Percentiles rank a stretch among this genome's conserved stretches.
These are phyloP conservation scores for Centropus bengalensis DNA, from an alignment of 2,113 vertebrate genomes.

Conservation along the genomic window DNA sequence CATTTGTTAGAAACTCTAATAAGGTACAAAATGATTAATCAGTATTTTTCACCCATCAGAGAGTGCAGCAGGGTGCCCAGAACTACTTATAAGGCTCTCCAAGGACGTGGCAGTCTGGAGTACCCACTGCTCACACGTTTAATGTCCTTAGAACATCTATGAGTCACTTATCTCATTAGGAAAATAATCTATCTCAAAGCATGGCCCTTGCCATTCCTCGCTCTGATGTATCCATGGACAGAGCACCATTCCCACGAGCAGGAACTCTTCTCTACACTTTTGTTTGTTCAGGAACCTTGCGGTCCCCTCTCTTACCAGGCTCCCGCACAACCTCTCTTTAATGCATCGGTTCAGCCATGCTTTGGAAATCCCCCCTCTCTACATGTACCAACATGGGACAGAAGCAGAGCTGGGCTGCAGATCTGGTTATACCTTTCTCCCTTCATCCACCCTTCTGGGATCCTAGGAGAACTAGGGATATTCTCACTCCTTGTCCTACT, in stretches of 20 bases:
- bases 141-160: not conserved
- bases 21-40: not conserved
- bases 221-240: not conserved
- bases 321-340: not conserved
- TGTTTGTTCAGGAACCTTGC: not conserved
- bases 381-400: not conserved
- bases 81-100: slow-evolving; percentile 39
- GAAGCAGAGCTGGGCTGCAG: not conserved
- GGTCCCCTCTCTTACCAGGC: not conserved
- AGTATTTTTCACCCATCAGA: slow-evolving; percentile 17
- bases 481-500: not conserved
- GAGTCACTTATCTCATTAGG: slow-evolving; percentile 9
- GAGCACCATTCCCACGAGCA: not conserved
- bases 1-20: not conserved
- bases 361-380: not conserved
- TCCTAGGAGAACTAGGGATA: not conserved
- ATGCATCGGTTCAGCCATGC: not conserved
- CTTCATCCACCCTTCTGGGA: not conserved
- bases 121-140: not conserved
- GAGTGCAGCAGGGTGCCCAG: slow-evolving; percentile 4
- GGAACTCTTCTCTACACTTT: not conserved
- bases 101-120: slow-evolving; percentile 20
- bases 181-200: not conserved
- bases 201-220: not conserved
- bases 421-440: not conserved